Conservation (phyloP, 2,113 vertebrate genomes). For the Salvelinus fontinalis region DNA sequence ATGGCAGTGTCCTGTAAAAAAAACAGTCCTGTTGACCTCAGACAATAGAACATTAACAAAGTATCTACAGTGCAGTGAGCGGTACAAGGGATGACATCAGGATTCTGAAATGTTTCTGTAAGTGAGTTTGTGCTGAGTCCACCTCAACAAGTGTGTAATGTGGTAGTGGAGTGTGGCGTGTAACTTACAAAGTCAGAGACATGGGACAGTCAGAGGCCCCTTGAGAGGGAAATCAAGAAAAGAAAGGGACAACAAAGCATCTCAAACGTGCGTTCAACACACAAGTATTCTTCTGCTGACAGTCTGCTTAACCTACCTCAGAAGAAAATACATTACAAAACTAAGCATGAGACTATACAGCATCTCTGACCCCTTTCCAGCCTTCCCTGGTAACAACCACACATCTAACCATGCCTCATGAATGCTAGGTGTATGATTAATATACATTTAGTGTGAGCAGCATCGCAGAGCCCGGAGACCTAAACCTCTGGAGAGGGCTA, state of each 20-base stretch:
- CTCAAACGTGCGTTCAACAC: slow-evolving; percentile 42
- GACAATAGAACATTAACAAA: slow-evolving; percentile 38
- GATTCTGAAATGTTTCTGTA: slow-evolving; percentile 57
- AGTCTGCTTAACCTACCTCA: slow-evolving; percentile 33
- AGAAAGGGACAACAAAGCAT: slow-evolving; percentile 19
- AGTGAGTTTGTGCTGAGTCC: slow-evolving; percentile 59
- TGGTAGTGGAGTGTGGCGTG: slow-evolving; percentile 52
- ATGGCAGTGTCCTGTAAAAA: slow-evolving; percentile 26
- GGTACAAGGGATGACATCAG: slow-evolving; percentile 60
- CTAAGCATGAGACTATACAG: slow-evolving; percentile 32
- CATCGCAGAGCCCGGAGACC: too few species aligned
- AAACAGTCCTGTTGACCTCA: slow-evolving; percentile 37
- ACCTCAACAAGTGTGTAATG: slow-evolving; percentile 62
- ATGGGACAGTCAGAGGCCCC: slow-evolving; percentile 45
- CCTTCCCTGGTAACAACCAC: background rate
- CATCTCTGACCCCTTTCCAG: slow-evolving; percentile 22
- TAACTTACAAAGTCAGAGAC: slow-evolving; percentile 41
- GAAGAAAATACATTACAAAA: slow-evolving; percentile 26
- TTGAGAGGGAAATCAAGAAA: slow-evolving; percentile 48
- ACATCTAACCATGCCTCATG: slow-evolving; percentile 11
- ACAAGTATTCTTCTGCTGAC: slow-evolving; percentile 39
- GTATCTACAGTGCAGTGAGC: slow-evolving; percentile 35
- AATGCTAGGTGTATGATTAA: slow-evolving; percentile 19
- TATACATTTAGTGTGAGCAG: slow-evolving; percentile 1
- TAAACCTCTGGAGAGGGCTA: background rate